Evolutionary conservation across 2,113 vertebrate species (phyloP), one percentile per base, ranked within the genome.

Genomic region (Lycocorax pyrrhopterus): DNA sequence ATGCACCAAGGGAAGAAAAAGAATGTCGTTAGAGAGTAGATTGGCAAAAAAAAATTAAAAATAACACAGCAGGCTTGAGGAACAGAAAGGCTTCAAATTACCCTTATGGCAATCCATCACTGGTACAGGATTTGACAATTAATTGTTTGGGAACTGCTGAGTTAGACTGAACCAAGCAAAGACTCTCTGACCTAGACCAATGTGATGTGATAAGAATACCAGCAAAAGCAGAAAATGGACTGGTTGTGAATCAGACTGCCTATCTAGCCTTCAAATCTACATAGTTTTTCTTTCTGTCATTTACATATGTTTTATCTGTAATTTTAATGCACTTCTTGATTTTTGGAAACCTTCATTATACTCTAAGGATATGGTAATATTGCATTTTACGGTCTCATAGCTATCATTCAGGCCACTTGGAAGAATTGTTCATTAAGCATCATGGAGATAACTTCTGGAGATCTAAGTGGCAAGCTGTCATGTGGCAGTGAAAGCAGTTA

Each of bases 381-480:
- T 51, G 60, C 21, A 79, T 87, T 67, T 84, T 84, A 82, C n/a
- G 46, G 86, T 92, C 93, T 92, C 89, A 79, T 9, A 90, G 79
- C 68, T 92, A 84, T 94, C 74, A 89, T 76, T 94, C 87, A 91
- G 82, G 58, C 60, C 49, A 93, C 79, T 94, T 89, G 76, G 83
- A 96, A 90, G 83, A 96, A 84, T 11, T 95, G 60, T 90, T 96
- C 93, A 92, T 93, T 93, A 96, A 94, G 53, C 49, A 84, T 93
- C 83, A 84, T 58, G 83, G 86, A 93, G 60, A 93, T 67, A 90
- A 93, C 55, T 95, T 94, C 88, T 96, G 68, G 72, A 95, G 88
- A 93, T 96, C 72, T 93, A 94, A 96, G 88, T 72, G 79, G 90
- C 39, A 96, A 84, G 79, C 76, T 93, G 85, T 93, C 93, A 92